Evolutionary conservation across 1,140 invertebrate genomes (phyloP).

Genomic region (Orussus abietinus): DNA sequence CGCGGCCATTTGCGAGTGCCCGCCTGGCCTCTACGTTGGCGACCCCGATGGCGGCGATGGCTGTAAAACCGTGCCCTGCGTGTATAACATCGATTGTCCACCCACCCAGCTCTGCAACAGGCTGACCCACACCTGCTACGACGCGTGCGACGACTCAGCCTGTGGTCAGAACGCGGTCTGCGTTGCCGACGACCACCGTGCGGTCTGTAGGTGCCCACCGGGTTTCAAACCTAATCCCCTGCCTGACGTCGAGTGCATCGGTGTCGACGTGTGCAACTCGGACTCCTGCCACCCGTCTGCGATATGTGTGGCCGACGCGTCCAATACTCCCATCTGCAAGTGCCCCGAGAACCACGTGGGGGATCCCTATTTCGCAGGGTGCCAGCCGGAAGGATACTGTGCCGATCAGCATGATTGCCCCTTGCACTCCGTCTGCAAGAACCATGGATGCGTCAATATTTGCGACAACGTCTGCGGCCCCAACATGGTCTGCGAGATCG

Average conservation of each 20-base stretch:
- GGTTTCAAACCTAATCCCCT: slow-evolving; percentile 76
- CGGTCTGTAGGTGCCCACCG: slow-evolving; percentile 78
- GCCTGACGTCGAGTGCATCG: slow-evolving; percentile 73
- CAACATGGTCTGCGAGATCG: slow-evolving; percentile 74
- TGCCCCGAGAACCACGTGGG: slow-evolving; percentile 74
- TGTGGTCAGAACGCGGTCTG: slow-evolving; percentile 87
- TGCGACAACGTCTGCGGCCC: slow-evolving; percentile 72
- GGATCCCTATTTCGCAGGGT: slow-evolving; percentile 70
- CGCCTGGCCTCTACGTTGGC: slow-evolving; percentile 76
- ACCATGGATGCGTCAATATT: slow-evolving; percentile 70
- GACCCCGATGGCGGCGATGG: slow-evolving; percentile 75
- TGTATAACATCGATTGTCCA: slow-evolving; percentile 80
- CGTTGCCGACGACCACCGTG: slow-evolving; percentile 76
- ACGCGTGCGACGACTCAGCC: slow-evolving; percentile 75
- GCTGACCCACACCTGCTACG: slow-evolving; percentile 74
- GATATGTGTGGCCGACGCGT: slow-evolving; percentile 63
- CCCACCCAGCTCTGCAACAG: slow-evolving; percentile 75
- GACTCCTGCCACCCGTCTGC: slow-evolving; percentile 79
- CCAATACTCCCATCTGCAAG: slow-evolving; percentile 61
- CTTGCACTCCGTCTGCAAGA: slow-evolving; percentile 66
- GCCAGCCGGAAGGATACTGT: slow-evolving; percentile 69
- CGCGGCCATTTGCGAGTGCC: slow-evolving; percentile 82
- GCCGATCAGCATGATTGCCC: slow-evolving; percentile 74
- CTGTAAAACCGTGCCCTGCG: slow-evolving; percentile 76
- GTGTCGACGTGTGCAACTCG: slow-evolving; percentile 65